Percentiles rank a stretch among this genome's conserved stretches.
Conservation (phyloP, 2,113 vertebrate species). For the Dipodomys stephensi region DNA sequence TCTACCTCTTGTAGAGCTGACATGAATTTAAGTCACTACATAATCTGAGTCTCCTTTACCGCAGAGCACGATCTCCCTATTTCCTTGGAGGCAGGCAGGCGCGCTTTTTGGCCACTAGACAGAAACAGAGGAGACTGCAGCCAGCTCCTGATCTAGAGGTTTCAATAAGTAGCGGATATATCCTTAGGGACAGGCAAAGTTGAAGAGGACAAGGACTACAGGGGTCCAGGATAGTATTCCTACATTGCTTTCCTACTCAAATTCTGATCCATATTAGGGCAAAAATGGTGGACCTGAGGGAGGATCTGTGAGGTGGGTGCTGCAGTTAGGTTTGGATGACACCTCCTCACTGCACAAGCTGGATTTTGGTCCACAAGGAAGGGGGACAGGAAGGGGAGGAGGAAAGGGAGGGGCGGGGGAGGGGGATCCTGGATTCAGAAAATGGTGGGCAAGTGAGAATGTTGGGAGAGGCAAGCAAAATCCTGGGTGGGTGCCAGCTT, state of each 20-base stretch:
- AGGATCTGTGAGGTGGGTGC: background rate
- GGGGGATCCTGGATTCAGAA: constrained; percentile 51
- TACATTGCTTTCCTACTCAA: background rate
- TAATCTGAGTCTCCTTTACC: background rate
- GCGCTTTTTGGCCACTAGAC: background rate
- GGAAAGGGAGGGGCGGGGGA: background rate
- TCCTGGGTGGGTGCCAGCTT: background rate
- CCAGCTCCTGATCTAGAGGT: background rate
- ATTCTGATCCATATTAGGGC: background rate
- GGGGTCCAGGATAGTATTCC: background rate
- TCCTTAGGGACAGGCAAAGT: background rate
- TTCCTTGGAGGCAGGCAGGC: background rate
- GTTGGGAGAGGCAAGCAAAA: constrained; percentile 1
- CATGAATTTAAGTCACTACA: background rate
- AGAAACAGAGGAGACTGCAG: background rate
- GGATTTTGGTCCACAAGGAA: background rate
- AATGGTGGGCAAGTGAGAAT: constrained; percentile 55
- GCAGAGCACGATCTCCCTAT: background rate
- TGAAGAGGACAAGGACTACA: background rate
- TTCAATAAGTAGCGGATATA: background rate
- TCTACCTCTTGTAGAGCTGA: background rate
- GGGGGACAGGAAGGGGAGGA: no score
- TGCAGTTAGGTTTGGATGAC: background rate
- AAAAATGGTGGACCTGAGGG: background rate
- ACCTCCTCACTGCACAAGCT: background rate